Percentiles rank a stretch among this genome's conserved stretches.
Evolutionary conservation across 2,888 invertebrate species (phyloP).

Genomic region (Phrixothrix hirtus): DNA sequence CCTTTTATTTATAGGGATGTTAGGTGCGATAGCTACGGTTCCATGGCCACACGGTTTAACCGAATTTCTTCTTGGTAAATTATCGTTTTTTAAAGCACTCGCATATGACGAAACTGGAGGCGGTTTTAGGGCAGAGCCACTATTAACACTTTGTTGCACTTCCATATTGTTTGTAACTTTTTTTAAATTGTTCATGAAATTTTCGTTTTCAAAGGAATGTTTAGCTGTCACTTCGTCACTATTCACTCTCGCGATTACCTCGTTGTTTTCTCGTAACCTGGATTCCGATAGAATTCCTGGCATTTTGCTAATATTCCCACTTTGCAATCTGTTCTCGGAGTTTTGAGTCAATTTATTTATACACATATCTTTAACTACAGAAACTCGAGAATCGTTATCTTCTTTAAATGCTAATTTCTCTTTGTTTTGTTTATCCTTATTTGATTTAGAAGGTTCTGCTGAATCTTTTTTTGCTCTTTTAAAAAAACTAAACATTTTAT

Average conservation of each 20-base stretch:
- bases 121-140: conserved; percentile 4
- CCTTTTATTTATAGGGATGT: conserved; percentile 40
- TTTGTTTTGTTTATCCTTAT: conserved; percentile 32
- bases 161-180: conserved; percentile 25
- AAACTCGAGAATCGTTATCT: conserved; percentile 13
- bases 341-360: conserved; percentile 48
- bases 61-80: conserved; percentile 14
- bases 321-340: conserved; percentile 43
- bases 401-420: conserved; percentile 25
- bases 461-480: conserved; percentile 47
- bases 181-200: conserved; percentile 33
- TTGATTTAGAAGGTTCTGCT: conserved; percentile 16
- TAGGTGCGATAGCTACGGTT: conserved; percentile 50
- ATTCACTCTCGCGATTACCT: conserved; percentile 38
- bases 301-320: conserved; percentile 36
- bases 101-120: conserved; percentile 37
- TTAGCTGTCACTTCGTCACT: conserved; percentile 38
- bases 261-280: conserved; percentile 42
- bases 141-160: conserved; percentile 11
- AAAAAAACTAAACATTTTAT: conserved; percentile 53
- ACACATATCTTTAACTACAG: conserved; percentile 43
- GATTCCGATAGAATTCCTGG: conserved; percentile 41
- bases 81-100: conserved; percentile 30
- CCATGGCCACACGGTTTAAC: conserved; percentile 55
- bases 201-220: conserved; percentile 36